A percentile compares a stretch with the other conserved stretches of the same genome.
phyloP scores from a whole-genome alignment of 2,113 vertebrate species.

The Triplophysa rosa region DNA sequence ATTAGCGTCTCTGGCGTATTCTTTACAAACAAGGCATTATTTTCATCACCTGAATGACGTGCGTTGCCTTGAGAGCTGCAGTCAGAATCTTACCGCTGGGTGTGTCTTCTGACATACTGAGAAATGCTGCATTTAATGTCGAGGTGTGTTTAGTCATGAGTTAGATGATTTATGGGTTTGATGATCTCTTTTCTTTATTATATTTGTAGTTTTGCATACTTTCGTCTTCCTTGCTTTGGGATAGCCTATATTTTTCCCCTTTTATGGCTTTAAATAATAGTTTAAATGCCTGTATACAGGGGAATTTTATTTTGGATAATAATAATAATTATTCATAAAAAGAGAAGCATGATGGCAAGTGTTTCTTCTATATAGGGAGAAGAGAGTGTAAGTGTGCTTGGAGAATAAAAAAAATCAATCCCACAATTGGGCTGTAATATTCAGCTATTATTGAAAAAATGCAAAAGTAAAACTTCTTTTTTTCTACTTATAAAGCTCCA shows the following conservation, averaged over 20 bases:
- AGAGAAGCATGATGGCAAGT: no score
- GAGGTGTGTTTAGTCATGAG: background rate
- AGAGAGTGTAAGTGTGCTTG: no score
- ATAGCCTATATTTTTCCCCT: background rate
- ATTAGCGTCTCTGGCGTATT: background rate
- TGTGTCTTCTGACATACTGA: background rate
- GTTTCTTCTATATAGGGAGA: no score
- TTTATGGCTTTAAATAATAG: background rate
- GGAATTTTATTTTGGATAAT: no score
- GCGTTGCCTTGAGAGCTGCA: background rate
- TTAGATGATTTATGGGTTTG: background rate
- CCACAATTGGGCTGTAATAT: no score
- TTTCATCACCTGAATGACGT: conserved; percentile 14
- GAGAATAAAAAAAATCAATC: no score
- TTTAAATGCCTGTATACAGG: background rate
- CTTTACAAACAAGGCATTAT: background rate
- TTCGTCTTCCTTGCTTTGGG: background rate
- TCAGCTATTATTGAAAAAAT: no score
- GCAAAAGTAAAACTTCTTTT: no score
- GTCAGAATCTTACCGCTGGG: background rate
- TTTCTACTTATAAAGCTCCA: no score
- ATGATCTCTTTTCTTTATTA: background rate
- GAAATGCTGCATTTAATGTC: background rate
- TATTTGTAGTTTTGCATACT: background rate
- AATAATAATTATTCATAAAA: no score